These are phyloP conservation scores for Dasyurus viverrinus DNA, from an alignment of 2,113 vertebrate genomes.

Conservation along the genomic window DNA sequence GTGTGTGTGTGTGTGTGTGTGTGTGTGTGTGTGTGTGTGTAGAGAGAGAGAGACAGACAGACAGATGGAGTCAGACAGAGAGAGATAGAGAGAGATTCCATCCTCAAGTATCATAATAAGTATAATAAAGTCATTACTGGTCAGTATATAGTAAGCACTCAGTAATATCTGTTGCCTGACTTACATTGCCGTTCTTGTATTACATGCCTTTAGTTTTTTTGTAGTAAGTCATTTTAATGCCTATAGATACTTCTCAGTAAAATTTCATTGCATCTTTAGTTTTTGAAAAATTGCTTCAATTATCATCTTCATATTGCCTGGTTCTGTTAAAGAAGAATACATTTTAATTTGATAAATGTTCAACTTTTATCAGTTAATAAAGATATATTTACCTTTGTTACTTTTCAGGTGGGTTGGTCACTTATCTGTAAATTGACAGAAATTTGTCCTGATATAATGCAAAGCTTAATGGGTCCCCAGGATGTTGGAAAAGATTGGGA, in stretches of 20 bases:
- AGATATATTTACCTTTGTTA: slow-evolving; percentile 61
- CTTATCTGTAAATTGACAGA: slow-evolving; percentile 94
- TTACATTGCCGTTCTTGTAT: not conserved
- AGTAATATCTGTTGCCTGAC: not conserved
- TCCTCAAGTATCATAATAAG: no score
- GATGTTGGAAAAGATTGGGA: slow-evolving; percentile 89
- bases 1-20: no score
- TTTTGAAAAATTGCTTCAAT: slow-evolving; percentile 49
- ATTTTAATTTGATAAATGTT: slow-evolving; percentile 19
- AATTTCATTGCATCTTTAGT: slow-evolving; percentile 2
- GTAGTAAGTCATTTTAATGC: not conserved
- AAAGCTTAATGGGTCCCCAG: slow-evolving; percentile 85
- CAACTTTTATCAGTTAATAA: not conserved
- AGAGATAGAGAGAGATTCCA: no score
- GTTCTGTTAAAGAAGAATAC: slow-evolving; percentile 13
- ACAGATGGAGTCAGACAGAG: no score
- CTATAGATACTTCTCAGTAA: slow-evolving; percentile 36
- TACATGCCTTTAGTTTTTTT: slow-evolving; percentile 4
- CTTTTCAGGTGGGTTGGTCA: slow-evolving; percentile 92
- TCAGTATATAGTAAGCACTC: not conserved
- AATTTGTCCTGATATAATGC: slow-evolving; percentile 90
- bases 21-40: no score
- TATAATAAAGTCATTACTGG: not conserved
- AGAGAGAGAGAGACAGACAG: no score
- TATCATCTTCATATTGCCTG: not conserved